A percentile compares a stretch with the other conserved stretches of the same genome.
phyloP scores from a whole-genome alignment of 2,113 vertebrate genomes.

The Leiothrix lutea region DNA sequence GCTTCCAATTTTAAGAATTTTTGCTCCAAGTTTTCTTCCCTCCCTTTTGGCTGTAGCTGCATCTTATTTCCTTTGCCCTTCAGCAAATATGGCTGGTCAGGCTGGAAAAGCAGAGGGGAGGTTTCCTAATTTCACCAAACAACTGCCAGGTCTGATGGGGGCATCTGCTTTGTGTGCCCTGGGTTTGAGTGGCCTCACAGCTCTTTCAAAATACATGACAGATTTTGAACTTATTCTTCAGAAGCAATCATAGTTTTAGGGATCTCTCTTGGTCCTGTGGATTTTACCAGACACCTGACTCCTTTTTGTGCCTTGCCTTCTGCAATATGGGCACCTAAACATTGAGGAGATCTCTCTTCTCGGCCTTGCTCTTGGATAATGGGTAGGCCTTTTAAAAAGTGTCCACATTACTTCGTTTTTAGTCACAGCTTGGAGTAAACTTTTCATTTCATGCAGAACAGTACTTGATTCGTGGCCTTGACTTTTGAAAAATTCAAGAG shows the following conservation, averaged over 20 bases:
- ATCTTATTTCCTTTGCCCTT: background rate
- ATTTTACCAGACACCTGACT: background rate
- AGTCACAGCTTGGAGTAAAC: background rate
- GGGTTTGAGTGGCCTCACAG: background rate
- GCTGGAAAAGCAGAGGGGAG: background rate
- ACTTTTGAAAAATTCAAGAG: background rate
- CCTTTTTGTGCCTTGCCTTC: background rate
- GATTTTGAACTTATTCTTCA: background rate
- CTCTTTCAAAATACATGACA: background rate
- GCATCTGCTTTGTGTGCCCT: background rate
- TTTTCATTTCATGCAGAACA: background rate
- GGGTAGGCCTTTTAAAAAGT: background rate
- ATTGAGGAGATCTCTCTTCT: background rate
- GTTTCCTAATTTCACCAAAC: background rate
- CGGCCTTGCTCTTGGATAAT: background rate
- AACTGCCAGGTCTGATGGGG: background rate
- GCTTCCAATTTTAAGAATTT: background rate
- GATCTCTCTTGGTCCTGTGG: background rate
- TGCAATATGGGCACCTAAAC: background rate
- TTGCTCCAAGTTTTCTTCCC: background rate
- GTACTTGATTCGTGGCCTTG: background rate
- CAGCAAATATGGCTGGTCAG: background rate
- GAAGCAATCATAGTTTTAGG: background rate
- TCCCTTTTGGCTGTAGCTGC: background rate
- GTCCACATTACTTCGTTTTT: background rate